A percentile compares a stretch with the other conserved stretches of the same genome.
phyloP scores from a whole-genome alignment of 2,113 vertebrate species.

The Chaetorhynchus papuensis region DNA sequence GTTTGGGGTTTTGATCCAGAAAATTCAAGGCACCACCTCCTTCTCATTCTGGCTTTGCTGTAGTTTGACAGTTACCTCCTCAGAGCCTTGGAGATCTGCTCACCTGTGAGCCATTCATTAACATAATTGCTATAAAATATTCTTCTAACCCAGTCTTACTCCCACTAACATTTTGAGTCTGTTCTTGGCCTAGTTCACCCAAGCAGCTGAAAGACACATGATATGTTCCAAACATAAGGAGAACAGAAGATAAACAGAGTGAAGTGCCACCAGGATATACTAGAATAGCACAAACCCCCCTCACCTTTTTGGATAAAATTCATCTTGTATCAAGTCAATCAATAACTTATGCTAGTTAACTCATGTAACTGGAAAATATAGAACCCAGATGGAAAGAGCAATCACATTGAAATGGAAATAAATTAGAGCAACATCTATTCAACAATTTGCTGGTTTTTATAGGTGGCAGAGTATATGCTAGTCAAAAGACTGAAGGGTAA shows the following conservation, averaged over 20 bases:
- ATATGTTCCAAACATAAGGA: not conserved
- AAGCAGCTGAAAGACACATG: not conserved
- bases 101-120: not conserved
- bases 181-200: not conserved
- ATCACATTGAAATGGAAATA: not conserved
- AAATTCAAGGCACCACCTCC: not conserved
- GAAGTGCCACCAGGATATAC: not conserved
- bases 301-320: not conserved
- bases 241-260: not conserved
- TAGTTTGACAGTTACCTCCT: not conserved
- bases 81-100: not conserved
- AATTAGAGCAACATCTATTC: not conserved
- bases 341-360: not conserved
- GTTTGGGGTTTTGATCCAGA: not conserved
- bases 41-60: not conserved
- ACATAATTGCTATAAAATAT: not conserved
- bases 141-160: not conserved
- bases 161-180: not conserved
- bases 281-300: not conserved
- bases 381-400: not conserved
- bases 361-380: not conserved
- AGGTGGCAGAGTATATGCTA: not conserved
- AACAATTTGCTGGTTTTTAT: not conserved
- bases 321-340: not conserved
- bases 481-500: not conserved